These are phyloP conservation scores for Amia ocellicauda DNA, from an alignment of 2,113 vertebrate species.

Conservation along the genomic window DNA sequence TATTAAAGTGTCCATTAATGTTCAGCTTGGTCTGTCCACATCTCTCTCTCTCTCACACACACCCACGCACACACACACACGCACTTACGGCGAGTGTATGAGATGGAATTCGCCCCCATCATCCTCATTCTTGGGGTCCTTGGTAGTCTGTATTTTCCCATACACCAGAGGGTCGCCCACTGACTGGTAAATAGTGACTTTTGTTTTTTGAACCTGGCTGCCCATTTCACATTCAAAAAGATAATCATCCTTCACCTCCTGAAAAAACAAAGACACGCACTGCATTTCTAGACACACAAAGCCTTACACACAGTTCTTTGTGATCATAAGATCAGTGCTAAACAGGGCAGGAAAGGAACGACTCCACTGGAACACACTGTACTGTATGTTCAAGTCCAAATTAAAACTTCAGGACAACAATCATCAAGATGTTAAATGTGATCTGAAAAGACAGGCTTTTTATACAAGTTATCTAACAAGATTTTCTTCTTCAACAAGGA, in stretches of 20 bases:
- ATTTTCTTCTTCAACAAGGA: too few species aligned
- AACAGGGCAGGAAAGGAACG: too few species aligned
- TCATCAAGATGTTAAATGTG: too few species aligned
- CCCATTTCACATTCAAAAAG: conserved; percentile 93
- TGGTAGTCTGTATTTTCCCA: conserved; percentile 90
- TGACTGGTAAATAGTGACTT: conserved; percentile 88
- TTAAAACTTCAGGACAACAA: too few species aligned
- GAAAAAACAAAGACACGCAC: conserved; percentile 39
- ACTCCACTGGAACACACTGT: too few species aligned
- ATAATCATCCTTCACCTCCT: conserved; percentile 95
- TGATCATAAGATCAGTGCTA: too few species aligned
- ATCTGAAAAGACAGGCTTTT: too few species aligned
- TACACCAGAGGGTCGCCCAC: conserved; percentile 92
- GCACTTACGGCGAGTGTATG: conserved; percentile 85
- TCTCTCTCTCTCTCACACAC: conserved; percentile 5
- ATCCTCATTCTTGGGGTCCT: conserved; percentile 71
- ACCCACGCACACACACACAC: neutral
- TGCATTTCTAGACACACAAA: neutral
- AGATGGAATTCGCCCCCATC: conserved; percentile 72
- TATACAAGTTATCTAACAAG: too few species aligned
- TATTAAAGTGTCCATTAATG: too few species aligned
- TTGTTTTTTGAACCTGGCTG: conserved; percentile 86
- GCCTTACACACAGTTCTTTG: neutral
- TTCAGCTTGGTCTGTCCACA: too few species aligned
- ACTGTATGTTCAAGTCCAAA: too few species aligned